Evolutionary conservation across 2,113 vertebrate species (phyloP).

Genomic region (Gadus macrocephalus): DNA sequence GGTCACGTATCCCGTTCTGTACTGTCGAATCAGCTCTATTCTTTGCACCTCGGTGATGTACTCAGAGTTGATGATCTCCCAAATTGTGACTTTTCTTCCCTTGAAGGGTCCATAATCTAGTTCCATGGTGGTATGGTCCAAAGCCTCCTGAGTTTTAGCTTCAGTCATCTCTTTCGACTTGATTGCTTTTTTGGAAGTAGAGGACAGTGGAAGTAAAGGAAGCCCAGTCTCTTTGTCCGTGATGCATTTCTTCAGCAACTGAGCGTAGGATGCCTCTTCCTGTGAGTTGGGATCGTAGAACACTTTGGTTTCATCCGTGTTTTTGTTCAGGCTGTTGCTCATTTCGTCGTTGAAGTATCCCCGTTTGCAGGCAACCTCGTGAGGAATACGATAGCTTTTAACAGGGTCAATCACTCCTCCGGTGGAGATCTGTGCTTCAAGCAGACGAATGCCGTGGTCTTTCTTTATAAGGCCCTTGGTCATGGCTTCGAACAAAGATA

Average conservation of each 20-base stretch:
- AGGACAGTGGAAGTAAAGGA: constrained; percentile 78
- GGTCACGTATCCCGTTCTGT: constrained; percentile 83
- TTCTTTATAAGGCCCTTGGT: constrained; percentile 86
- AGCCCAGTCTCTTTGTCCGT: constrained; percentile 81
- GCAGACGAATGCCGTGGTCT: constrained; percentile 80
- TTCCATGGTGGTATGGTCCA: constrained; percentile 77
- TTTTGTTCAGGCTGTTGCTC: constrained; percentile 58
- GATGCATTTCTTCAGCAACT: constrained; percentile 80
- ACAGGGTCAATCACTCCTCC: constrained; percentile 88
- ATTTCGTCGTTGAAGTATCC: constrained; percentile 82
- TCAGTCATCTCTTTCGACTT: constrained; percentile 77
- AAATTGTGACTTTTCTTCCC: constrained; percentile 82
- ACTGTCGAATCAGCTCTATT: constrained; percentile 83
- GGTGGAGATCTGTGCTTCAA: constrained; percentile 86
- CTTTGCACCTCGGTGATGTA: constrained; percentile 90
- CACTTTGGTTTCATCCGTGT: constrained; percentile 68
- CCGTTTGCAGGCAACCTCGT: constrained; percentile 81
- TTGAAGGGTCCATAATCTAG: constrained; percentile 81
- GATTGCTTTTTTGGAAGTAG: constrained; percentile 60
- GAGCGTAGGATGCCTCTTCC: constrained; percentile 76
- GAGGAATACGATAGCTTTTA: constrained; percentile 85
- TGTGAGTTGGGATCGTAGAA: constrained; percentile 81
- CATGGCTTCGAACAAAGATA: constrained; percentile 89
- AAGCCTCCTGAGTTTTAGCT: constrained; percentile 78
- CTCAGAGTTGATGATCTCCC: constrained; percentile 92